Percentiles rank a stretch among this genome's conserved stretches.
Evolutionary conservation across 23 tunicate genomes (phyloP).

Genomic region (Diplosoma virens): DNA sequence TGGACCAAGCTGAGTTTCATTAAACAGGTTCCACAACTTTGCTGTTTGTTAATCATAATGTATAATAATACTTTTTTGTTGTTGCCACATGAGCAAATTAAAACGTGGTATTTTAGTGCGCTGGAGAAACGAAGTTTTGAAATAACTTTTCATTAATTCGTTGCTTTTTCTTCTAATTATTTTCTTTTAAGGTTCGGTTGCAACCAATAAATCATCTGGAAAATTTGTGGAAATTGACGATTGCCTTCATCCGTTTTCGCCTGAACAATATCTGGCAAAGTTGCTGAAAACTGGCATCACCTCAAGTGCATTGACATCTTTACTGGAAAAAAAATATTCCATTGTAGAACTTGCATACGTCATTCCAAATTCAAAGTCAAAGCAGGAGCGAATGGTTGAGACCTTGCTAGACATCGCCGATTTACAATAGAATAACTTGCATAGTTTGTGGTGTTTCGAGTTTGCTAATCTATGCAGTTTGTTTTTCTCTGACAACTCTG

Average conservation of each 20-base stretch:
- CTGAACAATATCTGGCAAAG: conserved; percentile 33
- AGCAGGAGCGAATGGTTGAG: conserved; percentile 6
- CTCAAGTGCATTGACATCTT: background rate
- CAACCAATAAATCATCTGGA: no score
- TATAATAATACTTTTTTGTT: no score
- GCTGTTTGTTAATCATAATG: no score
- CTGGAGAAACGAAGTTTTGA: no score
- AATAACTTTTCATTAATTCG: no score
- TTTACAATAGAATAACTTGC: background rate
- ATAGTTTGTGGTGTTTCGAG: no score
- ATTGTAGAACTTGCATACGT: conserved; percentile 30
- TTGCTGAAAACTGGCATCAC: conserved; percentile 27
- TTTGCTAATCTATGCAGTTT: no score
- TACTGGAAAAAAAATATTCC: conserved; percentile 33
- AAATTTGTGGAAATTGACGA: background rate
- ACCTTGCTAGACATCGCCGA: conserved; percentile 12
- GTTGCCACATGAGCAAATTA: no score
- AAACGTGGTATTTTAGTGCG: background rate
- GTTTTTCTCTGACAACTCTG: no score
- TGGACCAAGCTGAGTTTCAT: no score
- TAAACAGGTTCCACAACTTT: no score
- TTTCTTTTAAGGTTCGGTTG: background rate
- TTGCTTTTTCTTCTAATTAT: no score
- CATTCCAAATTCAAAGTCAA: conserved; percentile 9
- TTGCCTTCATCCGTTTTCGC: conserved; percentile 24